Evolutionary conservation across 1,140 invertebrate genomes (phyloP), one percentile per base, ranked within the genome.

Genomic region (Macrotrachela quadricornifera): DNA sequence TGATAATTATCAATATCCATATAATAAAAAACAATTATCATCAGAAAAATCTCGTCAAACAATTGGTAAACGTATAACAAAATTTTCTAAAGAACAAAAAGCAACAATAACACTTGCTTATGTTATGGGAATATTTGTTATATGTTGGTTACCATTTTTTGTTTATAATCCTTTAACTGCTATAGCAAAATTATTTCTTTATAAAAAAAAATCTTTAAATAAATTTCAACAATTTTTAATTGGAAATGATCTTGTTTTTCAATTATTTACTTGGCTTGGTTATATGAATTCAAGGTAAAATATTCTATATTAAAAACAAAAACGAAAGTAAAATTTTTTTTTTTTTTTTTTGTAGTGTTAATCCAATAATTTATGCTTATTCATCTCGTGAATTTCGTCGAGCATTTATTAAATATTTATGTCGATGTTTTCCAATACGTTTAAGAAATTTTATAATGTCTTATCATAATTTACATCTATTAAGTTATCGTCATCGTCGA

Each of bases 361-460:
- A 92, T 73, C 87, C 87, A 1, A 82, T 92, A 49, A 95, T 95
- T 61, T 95, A 95, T 69, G 86, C 87, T 2, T 91, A 83, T 62
- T 92, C 85, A 82, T 90, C 84, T 68, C 76, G 82, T 64, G 88
- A 95, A 66, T 94, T 94, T 70, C 75, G 87, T 71, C 81, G 85
- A 41, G 70, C 70, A 18, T 73, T 73, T 56, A 45, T 59, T n/a
- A 61, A 61, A 42, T 49, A 64, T 44, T 44, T 65, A 9, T 64
- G 60, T 50, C 51, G 21, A 30, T 30, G 21, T 30, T 30, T 30
- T 30, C 21, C 21, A 30, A 8, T 4, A 30, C 21, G 21, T 30
- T 4, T 30, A 4, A 2, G 21, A 30, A 30, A 8, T 30, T 30
- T 4, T 30, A 2, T 30, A 4, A 30, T 30, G 21, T 30, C 21